phyloP scores from a whole-genome alignment of 2,113 vertebrate species.

The Nyctereutes procyonoides region DNA sequence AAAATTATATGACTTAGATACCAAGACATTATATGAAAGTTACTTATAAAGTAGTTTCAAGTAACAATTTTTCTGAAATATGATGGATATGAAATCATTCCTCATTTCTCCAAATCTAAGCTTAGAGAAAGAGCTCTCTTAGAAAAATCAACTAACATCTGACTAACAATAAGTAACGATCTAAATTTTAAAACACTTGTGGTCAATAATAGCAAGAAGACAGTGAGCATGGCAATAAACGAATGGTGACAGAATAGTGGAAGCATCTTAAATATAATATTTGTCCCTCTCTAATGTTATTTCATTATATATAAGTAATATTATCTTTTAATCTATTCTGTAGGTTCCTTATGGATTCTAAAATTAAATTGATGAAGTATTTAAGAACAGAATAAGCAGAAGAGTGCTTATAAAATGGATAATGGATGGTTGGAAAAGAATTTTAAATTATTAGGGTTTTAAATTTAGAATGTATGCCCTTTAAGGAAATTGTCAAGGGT shows the following conservation, averaged over 20 bases:
- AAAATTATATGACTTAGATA: not conserved
- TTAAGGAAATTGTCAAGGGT: not conserved
- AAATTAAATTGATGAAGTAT: not conserved
- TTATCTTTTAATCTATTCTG: not conserved
- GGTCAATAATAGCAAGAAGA: not conserved
- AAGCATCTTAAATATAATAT: not conserved
- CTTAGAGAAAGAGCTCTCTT: not conserved
- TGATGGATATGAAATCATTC: not conserved
- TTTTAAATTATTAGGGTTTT: not conserved
- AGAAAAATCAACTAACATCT: not conserved
- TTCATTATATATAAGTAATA: not conserved
- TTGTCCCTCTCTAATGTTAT: not conserved
- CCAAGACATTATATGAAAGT: not conserved
- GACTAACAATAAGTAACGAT: not conserved
- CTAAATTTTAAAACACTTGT: not conserved
- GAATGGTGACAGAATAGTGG: not conserved
- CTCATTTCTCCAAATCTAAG: slow-evolving; percentile 1
- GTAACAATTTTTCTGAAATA: not conserved
- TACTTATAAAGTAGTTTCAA: not conserved
- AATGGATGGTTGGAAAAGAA: not conserved
- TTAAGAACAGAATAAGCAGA: not conserved
- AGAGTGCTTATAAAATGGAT: not conserved
- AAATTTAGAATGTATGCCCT: not conserved
- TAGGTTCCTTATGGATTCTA: not conserved
- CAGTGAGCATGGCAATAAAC: not conserved